These are phyloP conservation scores for Oscheius sp. DNA, from an alignment of 1,140 invertebrate genomes.

Conservation along the genomic window DNA sequence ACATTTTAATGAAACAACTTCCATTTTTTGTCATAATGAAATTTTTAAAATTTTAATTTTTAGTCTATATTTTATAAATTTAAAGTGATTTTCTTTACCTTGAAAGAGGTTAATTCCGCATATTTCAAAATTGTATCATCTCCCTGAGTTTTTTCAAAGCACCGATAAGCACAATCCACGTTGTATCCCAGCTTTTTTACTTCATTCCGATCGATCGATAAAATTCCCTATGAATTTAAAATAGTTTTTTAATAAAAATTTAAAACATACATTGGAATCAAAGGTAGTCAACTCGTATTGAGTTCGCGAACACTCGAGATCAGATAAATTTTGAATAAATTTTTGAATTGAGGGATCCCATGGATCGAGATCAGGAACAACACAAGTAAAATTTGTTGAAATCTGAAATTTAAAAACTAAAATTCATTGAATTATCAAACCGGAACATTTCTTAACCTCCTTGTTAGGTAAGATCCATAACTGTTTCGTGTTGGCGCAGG, in stretches of 20 bases:
- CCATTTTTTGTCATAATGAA: too few species aligned
- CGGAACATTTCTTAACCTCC: too few species aligned
- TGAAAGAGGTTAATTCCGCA: slow-evolving; percentile 37
- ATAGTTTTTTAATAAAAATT: background rate
- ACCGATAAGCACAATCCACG: slow-evolving; percentile 46
- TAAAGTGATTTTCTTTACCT: slow-evolving; percentile 39
- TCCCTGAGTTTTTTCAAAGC: slow-evolving; percentile 39
- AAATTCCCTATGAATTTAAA: slow-evolving; percentile 4
- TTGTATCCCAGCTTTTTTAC: slow-evolving; percentile 24
- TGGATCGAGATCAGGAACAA: background rate
- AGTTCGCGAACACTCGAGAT: background rate
- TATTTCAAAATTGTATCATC: slow-evolving; percentile 45
- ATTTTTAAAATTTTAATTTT: too few species aligned
- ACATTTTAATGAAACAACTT: too few species aligned
- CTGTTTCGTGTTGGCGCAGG: too few species aligned
- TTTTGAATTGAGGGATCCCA: background rate
- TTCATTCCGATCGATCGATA: slow-evolving; percentile 19
- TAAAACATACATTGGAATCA: background rate
- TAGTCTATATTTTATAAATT: background rate
- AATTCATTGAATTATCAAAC: too few species aligned
- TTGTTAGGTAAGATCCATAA: too few species aligned
- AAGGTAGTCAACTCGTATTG: background rate
- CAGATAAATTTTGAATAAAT: background rate
- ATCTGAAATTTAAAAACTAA: too few species aligned
- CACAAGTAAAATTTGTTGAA: too few species aligned